Conservation (phyloP, 2,113 vertebrate genomes). For the Misgurnus mizolepis region DNA sequence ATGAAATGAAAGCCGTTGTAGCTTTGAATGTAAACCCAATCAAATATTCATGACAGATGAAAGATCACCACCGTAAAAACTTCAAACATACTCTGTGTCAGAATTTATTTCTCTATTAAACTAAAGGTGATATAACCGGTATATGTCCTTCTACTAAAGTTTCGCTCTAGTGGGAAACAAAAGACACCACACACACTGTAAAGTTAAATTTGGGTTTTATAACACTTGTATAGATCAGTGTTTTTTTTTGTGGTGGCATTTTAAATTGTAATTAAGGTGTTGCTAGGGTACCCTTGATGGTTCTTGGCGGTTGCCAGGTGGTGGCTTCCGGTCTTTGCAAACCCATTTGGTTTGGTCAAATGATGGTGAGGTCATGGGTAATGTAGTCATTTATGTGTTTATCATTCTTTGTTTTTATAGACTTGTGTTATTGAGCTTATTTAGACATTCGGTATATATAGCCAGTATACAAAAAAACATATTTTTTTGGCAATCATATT, state of each 20-base stretch:
- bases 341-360: background rate
- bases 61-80: constrained; percentile 19
- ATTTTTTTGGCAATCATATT: background rate
- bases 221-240: no score
- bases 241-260: no score
- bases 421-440: background rate
- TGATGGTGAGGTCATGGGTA: background rate
- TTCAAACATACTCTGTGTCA: background rate
- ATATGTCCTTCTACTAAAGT: background rate
- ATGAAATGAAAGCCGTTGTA: constrained; percentile 39
- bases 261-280: no score
- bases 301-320: no score
- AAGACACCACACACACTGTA: background rate
- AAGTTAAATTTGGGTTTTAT: background rate
- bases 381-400: constrained; percentile 11
- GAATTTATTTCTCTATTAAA: no score
- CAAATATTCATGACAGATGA: constrained; percentile 35
- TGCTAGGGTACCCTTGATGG: background rate
- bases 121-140: no score
- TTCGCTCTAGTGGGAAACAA: background rate
- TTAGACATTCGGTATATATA: background rate
- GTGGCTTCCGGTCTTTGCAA: background rate
- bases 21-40: constrained; percentile 45
- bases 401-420: background rate
- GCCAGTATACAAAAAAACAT: constrained; percentile 8